Evolutionary conservation across 2,113 vertebrate species (phyloP).

Genomic region (Hydropotes inermis): DNA sequence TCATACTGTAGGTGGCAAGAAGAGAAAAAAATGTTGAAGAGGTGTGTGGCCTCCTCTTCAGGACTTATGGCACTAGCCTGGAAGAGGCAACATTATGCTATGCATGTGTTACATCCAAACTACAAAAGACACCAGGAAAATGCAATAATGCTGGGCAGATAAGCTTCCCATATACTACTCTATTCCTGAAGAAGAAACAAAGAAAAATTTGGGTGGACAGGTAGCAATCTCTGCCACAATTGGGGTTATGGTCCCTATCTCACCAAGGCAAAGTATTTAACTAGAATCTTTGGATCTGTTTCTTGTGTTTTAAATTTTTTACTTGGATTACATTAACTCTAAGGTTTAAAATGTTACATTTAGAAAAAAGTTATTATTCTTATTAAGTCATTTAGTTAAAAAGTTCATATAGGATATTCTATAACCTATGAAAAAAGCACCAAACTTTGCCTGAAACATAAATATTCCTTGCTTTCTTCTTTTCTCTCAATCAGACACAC

Average conservation of each 20-base stretch:
- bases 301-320: background rate
- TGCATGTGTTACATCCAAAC: background rate
- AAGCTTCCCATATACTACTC: background rate
- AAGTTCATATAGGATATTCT: background rate
- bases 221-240: background rate
- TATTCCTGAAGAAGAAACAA: background rate
- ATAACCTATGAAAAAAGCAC: background rate
- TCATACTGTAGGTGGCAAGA: background rate
- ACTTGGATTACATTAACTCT: background rate
- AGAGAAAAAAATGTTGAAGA: background rate
- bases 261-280: background rate
- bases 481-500: background rate
- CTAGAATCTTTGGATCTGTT: background rate
- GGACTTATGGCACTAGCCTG: background rate
- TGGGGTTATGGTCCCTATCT: background rate
- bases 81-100: background rate
- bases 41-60: background rate
- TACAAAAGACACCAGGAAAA: background rate
- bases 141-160: background rate
- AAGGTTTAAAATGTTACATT: background rate
- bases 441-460: background rate
- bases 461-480: background rate
- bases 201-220: background rate
- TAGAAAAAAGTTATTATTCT: background rate
- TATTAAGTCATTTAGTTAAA: slow-evolving; percentile 27